These are phyloP conservation scores for Acleris holmiana DNA, from an alignment of 2,888 invertebrate genomes.

Conservation along the genomic window DNA sequence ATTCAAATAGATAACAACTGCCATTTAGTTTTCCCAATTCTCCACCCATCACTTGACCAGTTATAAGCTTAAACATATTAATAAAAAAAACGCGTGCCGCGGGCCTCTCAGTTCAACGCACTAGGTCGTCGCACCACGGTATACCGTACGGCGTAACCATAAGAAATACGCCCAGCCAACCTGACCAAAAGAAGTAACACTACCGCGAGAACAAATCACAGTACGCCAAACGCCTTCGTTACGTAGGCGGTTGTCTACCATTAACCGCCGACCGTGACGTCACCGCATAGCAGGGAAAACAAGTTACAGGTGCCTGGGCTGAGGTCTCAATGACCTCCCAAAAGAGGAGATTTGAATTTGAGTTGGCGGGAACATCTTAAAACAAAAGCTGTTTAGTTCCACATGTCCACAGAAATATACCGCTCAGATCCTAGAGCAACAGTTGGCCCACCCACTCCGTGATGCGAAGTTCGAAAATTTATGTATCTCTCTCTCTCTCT, in stretches of 20 bases:
- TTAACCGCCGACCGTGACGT: slow-evolving; percentile 69
- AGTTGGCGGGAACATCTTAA: not conserved
- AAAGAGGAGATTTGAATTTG: slow-evolving; percentile 43
- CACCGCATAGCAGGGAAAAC: slow-evolving; percentile 70
- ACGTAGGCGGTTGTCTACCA: slow-evolving; percentile 58
- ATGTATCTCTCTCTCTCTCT: too few species aligned
- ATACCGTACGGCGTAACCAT: slow-evolving; percentile 76
- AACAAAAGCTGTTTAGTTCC: slow-evolving; percentile 5
- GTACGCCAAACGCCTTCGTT: slow-evolving; percentile 60
- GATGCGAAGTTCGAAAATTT: too few species aligned
- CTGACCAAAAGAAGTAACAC: slow-evolving; percentile 63
- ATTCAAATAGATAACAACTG: slow-evolving; percentile 17
- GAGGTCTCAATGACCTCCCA: slow-evolving; percentile 59
- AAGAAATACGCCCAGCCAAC: slow-evolving; percentile 72
- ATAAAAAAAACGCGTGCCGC: slow-evolving; percentile 62
- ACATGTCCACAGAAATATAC: too few species aligned
- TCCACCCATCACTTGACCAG: slow-evolving; percentile 30
- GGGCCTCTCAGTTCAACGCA: slow-evolving; percentile 76
- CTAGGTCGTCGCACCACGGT: slow-evolving; percentile 76
- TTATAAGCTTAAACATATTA: slow-evolving; percentile 50
- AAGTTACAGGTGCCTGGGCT: slow-evolving; percentile 70
- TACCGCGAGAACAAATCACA: slow-evolving; percentile 54
- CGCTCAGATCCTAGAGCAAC: too few species aligned
- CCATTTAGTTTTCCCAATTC: slow-evolving; percentile 23
- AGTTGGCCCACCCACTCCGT: too few species aligned